Evolutionary conservation across 2,888 invertebrate species (phyloP).

Genomic region (Proisotoma minuta): DNA sequence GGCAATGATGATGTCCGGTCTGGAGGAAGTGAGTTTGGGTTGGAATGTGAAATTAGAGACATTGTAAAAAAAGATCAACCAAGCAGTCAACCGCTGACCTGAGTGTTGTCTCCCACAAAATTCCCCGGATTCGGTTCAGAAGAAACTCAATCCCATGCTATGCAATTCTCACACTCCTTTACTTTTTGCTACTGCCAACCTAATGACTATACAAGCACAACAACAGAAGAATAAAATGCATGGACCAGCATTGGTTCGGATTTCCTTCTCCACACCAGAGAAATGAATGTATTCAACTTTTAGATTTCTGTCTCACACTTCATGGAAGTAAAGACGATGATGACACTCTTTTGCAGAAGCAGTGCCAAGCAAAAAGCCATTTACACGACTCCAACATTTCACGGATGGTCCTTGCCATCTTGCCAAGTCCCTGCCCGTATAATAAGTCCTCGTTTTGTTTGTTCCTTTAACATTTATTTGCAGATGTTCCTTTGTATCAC

Average conservation of each 20-base stretch:
- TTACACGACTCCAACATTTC: neutral
- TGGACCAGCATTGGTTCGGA: neutral
- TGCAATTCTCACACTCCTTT: slow-evolving; percentile 7
- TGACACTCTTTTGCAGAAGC: slow-evolving; percentile 1
- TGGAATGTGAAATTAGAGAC: neutral
- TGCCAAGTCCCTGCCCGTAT: neutral
- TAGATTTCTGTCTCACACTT: neutral
- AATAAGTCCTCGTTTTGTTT: neutral
- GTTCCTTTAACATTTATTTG: slow-evolving; percentile 5
- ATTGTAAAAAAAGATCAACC: slow-evolving; percentile 12
- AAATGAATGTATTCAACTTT: slow-evolving; percentile 4
- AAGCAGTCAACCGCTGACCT: slow-evolving; percentile 13
- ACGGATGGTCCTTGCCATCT: neutral
- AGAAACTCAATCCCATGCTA: neutral
- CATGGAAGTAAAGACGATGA: slow-evolving; percentile 7
- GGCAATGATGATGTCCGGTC: no score
- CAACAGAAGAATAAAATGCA: neutral
- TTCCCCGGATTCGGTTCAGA: slow-evolving; percentile 14
- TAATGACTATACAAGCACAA: neutral
- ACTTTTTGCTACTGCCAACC: neutral
- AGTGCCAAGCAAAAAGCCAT: neutral
- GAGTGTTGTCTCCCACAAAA: slow-evolving; percentile 11
- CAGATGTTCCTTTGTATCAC: slow-evolving; percentile 4
- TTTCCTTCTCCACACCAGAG: neutral
- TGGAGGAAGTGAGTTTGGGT: no score